Evolutionary conservation across 2,888 invertebrate genomes (phyloP), one percentile per base, ranked within the genome.

Genomic region (Ceratothoa steindachneri): DNA sequence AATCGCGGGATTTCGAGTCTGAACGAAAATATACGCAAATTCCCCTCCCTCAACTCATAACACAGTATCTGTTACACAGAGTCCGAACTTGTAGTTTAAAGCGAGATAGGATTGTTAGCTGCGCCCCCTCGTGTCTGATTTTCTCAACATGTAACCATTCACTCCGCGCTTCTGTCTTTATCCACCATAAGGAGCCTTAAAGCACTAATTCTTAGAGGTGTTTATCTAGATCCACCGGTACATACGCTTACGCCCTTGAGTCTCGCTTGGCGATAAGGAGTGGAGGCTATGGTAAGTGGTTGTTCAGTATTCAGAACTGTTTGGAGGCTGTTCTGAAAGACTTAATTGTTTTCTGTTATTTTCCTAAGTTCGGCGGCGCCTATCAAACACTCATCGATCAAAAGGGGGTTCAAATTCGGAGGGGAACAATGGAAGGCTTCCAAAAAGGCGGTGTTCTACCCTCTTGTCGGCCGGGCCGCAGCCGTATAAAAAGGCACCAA

Each of bases 311-410:
- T 60, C 3, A 60, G 60, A 60, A 60, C 60, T 60, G 60, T 60
- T 60, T 60, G 27, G 24, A 60, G 24, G 60, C n/a, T n/a, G 60
- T 60, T 24, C 60, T 1, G 60, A 60, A 60, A 24, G 27, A 9
- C 60, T 60, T 60, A 60, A 60, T 60, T 60, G 60, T 60, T 4
- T 60, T 60, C 60, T 60, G 60, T 60, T 60, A 60, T 60, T 60
- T 60, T 60, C 60, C 2, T 60, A 60, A 24, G 60, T 60, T 24
- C 24, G 27, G 27, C 19, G 24, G 60, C 24, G 60, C 2, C 60
- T 60, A 60, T 60, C 60, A 60, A 60, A 60, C 60, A 60, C 60
- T 60, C 60, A 60, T 60, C 60, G 19, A 60, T 60, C 60, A 60
- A 60, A 24, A 24, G 60, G 60, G 60, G 5, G n/a, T 22, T 22